These are phyloP conservation scores for Dascillus cervinus DNA, from an alignment of 2,888 invertebrate species.

Conservation along the genomic window DNA sequence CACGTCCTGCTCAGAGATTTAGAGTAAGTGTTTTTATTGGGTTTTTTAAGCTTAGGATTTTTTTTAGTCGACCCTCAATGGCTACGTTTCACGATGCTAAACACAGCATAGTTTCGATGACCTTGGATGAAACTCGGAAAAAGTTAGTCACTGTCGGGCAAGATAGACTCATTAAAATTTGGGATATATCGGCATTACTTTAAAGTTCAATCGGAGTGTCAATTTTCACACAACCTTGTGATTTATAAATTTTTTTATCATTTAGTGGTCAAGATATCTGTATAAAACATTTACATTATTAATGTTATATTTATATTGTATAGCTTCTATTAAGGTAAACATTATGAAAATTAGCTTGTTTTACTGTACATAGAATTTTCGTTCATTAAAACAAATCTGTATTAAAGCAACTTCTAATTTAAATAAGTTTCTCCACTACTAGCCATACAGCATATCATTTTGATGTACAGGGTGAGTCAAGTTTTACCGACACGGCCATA, in stretches of 20 bases:
- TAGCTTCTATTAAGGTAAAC: slow-evolving; percentile 31
- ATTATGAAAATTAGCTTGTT: too few species aligned
- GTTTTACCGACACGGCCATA: too few species aligned
- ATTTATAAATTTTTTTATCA: slow-evolving; percentile 32
- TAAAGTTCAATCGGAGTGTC: slow-evolving; percentile 21
- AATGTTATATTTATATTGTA: slow-evolving; percentile 35
- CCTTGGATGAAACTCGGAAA: slow-evolving; percentile 82
- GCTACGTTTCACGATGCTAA: slow-evolving; percentile 95
- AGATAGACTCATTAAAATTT: slow-evolving; percentile 90
- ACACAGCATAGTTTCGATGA: slow-evolving; percentile 82
- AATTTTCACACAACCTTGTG: slow-evolving; percentile 21
- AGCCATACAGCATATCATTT: too few species aligned
- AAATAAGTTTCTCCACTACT: too few species aligned
- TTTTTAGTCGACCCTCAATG: slow-evolving; percentile 74
- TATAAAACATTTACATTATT: slow-evolving; percentile 25
- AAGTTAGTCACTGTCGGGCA: slow-evolving; percentile 88
- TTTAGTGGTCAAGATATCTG: slow-evolving; percentile 33
- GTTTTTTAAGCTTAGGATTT: slow-evolving; percentile 3
- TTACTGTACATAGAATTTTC: too few species aligned
- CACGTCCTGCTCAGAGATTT: slow-evolving; percentile 72
- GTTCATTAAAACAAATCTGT: too few species aligned
- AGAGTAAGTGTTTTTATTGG: slow-evolving; percentile 58
- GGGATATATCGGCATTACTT: slow-evolving; percentile 67
- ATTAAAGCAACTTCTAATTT: too few species aligned
- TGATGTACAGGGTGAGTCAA: too few species aligned